Conservation (phyloP, 2,113 vertebrate genomes). For the Catharus bicknelli region DNA sequence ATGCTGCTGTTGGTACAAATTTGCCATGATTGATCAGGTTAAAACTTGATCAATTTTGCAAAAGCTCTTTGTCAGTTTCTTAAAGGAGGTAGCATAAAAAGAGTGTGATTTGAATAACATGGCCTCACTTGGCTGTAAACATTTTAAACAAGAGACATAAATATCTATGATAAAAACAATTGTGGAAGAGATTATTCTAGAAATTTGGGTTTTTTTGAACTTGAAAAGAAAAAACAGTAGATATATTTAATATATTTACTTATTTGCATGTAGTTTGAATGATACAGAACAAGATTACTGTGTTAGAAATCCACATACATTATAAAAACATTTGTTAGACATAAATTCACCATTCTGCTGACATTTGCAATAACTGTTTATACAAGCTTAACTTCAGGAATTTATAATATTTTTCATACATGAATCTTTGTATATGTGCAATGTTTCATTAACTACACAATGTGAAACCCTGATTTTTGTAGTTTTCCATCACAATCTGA, state of each 20-base stretch:
- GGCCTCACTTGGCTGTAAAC: constrained; percentile 75
- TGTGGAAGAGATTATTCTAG: constrained; percentile 43
- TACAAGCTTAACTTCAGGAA: constrained; percentile 65
- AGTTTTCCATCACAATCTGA: constrained; percentile 57
- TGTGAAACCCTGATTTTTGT: constrained; percentile 71
- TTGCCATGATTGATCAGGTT: not conserved
- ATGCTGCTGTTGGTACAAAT: not conserved
- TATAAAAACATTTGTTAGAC: constrained; percentile 73
- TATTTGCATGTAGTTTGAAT: constrained; percentile 68
- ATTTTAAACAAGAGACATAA: constrained; percentile 65
- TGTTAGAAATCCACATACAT: constrained; percentile 73
- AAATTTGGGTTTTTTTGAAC: constrained; percentile 20
- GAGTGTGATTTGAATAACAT: constrained; percentile 54
- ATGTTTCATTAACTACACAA: constrained; percentile 63
- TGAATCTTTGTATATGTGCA: constrained; percentile 64
- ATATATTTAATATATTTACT: constrained; percentile 78
- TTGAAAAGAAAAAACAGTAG: constrained; percentile 68
- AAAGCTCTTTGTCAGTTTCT: constrained; percentile 27
- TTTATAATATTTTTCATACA: constrained; percentile 56
- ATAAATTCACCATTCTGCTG: constrained; percentile 69
- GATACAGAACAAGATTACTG: constrained; percentile 71
- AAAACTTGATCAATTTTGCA: not conserved
- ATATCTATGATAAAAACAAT: constrained; percentile 60
- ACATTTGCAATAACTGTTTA: constrained; percentile 66
- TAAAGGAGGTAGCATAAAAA: constrained; percentile 73